Conservation (phyloP, 2,888 invertebrate genomes). For the Andrena fulva region DNA sequence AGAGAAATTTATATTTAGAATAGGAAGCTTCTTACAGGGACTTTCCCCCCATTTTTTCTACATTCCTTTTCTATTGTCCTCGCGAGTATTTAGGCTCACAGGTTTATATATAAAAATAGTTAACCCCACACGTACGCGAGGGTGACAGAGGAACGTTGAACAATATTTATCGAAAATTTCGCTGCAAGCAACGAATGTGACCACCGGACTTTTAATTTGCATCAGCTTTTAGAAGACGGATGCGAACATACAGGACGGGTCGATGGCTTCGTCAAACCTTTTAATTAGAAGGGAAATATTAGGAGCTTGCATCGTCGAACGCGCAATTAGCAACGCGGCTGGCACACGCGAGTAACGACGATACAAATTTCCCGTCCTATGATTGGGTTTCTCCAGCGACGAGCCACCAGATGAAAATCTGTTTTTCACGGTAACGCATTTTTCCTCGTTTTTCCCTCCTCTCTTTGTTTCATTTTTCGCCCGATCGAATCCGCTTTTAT, state of each 20-base stretch:
- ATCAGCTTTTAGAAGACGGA: no score
- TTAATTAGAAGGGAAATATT: conserved; percentile 5
- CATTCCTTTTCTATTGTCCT: no score
- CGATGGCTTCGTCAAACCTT: background rate
- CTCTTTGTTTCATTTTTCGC: background rate
- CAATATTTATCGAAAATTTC: no score
- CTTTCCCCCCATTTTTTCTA: no score
- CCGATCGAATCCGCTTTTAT: conserved; percentile 52
- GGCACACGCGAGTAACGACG: conserved; percentile 12
- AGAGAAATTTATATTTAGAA: no score
- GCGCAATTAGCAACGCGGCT: conserved; percentile 28
- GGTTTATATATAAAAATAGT: no score
- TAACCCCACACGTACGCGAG: no score
- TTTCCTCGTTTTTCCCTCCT: conserved; percentile 32
- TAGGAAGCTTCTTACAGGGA: no score
- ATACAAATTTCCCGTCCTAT: conserved; percentile 22
- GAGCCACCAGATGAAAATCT: conserved; percentile 35
- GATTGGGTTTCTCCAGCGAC: conserved; percentile 40
- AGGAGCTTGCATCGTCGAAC: background rate
- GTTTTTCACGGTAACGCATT: conserved; percentile 26
- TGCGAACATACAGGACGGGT: background rate
- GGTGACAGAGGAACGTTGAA: no score
- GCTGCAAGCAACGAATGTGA: no score
- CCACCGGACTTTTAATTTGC: no score
- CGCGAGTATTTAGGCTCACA: no score